Base-by-base conservation (phyloP, 2,888 invertebrate genomes). In the Harpalus rufipes region DNA sequence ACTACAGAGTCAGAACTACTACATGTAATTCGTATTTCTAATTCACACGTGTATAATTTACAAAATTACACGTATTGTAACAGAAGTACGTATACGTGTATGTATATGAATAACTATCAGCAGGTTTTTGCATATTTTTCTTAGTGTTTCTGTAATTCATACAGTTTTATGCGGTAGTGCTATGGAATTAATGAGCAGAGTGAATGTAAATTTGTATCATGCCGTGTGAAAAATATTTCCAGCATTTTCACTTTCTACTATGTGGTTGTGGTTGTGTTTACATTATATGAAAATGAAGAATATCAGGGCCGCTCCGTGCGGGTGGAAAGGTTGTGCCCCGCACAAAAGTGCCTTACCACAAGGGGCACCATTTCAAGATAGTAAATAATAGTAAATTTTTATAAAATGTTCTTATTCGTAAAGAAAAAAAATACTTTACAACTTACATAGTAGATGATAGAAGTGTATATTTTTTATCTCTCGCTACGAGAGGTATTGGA, bases 21-120 rank as follows among this genome's bases (percentile, higher is more conserved):
- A 44, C 72, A 74, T 18, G 72, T 41, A 74, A 74, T 74, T 74
- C 72, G 72, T 74, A 74, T 44, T 68, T 74, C 51, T 74, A 74
- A 74, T 74, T 74, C 72, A 74, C 72, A 74, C 72, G 72, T 74
- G 72, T 74, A 74, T 74, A 74, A 74, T 74, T 44, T 74, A 74
- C 72, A 74, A 74, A 74, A 74, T 74, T 74, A 74, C 72, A 74
- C 41, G 72, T 44, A 18, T 74, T 44, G 12, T 74, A 74, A 74
- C 72, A 74, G 41, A 44, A 74, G 68, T 14, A 68, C 39, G 72
- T 74, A 74, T n/a, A 12, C 16, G 41, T 74, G 16, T 41, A 41
- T 68, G 68, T 68, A 8, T 44, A 74, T 68, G 68, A 68, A 68
- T 68, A 68, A 68, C 68, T 68, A 68, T 68, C 68, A 68, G 39